A percentile compares a stretch with the other conserved stretches of the same genome.
Conservation (phyloP, 2,797 vertebrate species). For the Nannoperca obscura region DNA sequence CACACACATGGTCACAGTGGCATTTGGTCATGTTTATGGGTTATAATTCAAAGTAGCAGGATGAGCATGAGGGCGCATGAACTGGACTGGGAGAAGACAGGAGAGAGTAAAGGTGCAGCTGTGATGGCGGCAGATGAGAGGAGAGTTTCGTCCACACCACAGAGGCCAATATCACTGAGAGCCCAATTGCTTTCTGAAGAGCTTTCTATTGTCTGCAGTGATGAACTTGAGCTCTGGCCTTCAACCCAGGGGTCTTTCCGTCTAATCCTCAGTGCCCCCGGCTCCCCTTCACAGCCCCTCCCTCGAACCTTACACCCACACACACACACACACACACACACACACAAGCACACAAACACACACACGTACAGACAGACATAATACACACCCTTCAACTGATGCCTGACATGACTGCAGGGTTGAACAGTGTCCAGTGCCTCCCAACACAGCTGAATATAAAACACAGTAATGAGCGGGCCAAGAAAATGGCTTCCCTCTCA, state of each 20-base stretch:
- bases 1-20: conserved; percentile 10
- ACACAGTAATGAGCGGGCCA: conserved; percentile 79
- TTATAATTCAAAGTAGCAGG: conserved; percentile 48
- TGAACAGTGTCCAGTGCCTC: conserved; percentile 79
- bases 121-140: conserved; percentile 25
- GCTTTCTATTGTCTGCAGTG: conserved; percentile 90
- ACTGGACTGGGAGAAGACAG: conserved; percentile 15
- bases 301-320: conserved; percentile 34
- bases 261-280: conserved; percentile 79
- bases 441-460: conserved; percentile 83
- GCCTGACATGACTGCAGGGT: conserved; percentile 77
- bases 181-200: conserved; percentile 88
- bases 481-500: conserved; percentile 87
- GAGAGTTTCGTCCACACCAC: conserved; percentile 31
- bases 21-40: conserved; percentile 37
- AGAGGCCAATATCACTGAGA: conserved; percentile 79
- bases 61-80: not conserved
- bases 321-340: conserved; percentile 40
- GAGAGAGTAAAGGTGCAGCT: conserved; percentile 14
- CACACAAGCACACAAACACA: conserved; percentile 29
- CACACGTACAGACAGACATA: conserved; percentile 49
- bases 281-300: conserved; percentile 56
- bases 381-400: conserved; percentile 75
- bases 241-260: conserved; percentile 87
- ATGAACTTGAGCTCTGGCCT: conserved; percentile 95